phyloP scores from a whole-genome alignment of 2,113 vertebrate species.

The Illadopsis cleaveri region DNA sequence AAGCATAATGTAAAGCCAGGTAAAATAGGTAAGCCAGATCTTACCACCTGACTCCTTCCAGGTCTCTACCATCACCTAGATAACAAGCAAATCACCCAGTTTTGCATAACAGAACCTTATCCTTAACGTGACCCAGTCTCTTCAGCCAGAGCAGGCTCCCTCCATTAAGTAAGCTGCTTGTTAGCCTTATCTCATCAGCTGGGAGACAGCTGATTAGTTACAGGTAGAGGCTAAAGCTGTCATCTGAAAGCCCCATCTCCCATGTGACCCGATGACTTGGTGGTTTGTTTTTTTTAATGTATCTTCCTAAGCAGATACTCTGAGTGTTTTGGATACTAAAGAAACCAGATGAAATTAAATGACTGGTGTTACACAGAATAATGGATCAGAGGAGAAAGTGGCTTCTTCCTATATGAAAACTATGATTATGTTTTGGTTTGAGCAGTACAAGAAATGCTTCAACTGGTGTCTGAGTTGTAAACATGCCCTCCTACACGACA shows the following conservation, averaged over 20 bases:
- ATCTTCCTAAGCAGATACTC: neutral
- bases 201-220: slow-evolving; percentile 28
- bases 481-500: neutral
- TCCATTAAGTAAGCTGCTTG: slow-evolving; percentile 52
- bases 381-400: neutral
- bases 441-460: neutral
- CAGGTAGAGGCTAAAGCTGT: slow-evolving; percentile 24
- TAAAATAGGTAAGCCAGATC: neutral
- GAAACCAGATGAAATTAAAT: neutral
- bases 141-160: neutral
- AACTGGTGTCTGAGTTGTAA: neutral
- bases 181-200: slow-evolving; percentile 55
- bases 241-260: neutral
- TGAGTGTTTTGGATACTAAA: neutral
- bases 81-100: neutral
- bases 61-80: neutral
- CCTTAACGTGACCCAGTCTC: neutral
- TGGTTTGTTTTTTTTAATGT: neutral
- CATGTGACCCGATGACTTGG: neutral
- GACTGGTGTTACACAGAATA: neutral
- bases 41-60: neutral
- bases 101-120: slow-evolving; percentile 1
- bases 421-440: neutral
- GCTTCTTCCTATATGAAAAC: neutral
- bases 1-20: neutral